phyloP scores from a whole-genome alignment of 92 coral and sea anemone genomes.

The Actinernus sp. region DNA sequence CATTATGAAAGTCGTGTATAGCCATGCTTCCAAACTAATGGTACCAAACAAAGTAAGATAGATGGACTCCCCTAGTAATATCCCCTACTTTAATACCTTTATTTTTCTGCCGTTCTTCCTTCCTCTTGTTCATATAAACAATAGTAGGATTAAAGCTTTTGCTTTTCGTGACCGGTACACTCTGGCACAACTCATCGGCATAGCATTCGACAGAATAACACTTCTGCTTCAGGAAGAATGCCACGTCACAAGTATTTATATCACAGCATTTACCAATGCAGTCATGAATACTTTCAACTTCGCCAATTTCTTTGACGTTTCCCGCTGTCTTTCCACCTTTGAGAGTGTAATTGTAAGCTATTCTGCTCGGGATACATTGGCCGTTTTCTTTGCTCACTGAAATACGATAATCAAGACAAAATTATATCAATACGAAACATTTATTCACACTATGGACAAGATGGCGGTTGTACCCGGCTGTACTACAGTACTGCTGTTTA shows the following conservation, averaged over 20 bases:
- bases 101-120: conserved; percentile 63
- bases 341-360: conserved; percentile 84
- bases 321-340: conserved; percentile 96
- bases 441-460: too few species aligned
- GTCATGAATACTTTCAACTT: conserved; percentile 80
- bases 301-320: conserved; percentile 73
- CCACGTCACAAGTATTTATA: conserved; percentile 81
- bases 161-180: conserved; percentile 56
- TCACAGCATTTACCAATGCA: conserved; percentile 93
- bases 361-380: conserved; percentile 88
- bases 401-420: too few species aligned
- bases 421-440: background rate
- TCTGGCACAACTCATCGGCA: conserved; percentile 93
- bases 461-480: too few species aligned
- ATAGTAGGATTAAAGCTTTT: conserved; percentile 77
- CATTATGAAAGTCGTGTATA: too few species aligned
- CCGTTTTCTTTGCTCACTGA: conserved; percentile 51
- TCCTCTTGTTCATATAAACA: conserved; percentile 87
- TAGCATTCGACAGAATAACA: conserved; percentile 94
- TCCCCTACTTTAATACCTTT: too few species aligned
- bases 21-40: too few species aligned
- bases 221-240: conserved; percentile 72
- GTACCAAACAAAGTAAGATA: too few species aligned
- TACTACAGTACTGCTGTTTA: too few species aligned
- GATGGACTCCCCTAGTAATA: too few species aligned